Evolutionary conservation across 2,113 vertebrate genomes (phyloP).

Genomic region (Coptodon bakossiorum): DNA sequence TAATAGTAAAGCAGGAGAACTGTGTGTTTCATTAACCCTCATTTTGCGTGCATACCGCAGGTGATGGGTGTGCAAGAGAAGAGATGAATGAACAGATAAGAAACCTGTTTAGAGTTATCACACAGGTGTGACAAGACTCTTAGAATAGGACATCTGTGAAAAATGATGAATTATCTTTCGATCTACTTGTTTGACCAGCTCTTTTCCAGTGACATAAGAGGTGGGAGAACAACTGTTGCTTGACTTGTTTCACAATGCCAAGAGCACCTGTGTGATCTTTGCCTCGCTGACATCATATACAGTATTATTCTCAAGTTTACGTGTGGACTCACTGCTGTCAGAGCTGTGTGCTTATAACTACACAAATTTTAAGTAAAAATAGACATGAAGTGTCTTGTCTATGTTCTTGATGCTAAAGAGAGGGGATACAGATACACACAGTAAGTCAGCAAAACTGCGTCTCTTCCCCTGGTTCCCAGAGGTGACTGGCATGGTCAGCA

Average conservation of each 20-base stretch:
- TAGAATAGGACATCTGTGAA: neutral
- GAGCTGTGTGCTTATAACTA: neutral
- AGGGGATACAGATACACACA: neutral
- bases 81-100: conserved; percentile 29
- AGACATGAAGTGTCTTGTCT: neutral
- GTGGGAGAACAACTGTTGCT: neutral
- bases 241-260: neutral
- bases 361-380: neutral
- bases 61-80: neutral
- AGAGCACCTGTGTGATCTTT: neutral
- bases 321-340: neutral
- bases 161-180: conserved; percentile 14
- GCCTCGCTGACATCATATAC: neutral
- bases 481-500: conserved; percentile 51
- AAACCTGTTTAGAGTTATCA: neutral
- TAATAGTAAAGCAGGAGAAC: neutral
- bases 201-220: neutral
- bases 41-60: neutral
- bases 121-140: neutral
- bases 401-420: neutral
- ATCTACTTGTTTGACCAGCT: conserved; percentile 54
- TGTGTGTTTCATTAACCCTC: neutral
- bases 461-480: conserved; percentile 9
- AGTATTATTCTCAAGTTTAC: neutral
- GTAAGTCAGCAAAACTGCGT: neutral